A percentile compares a stretch with the other conserved stretches of the same genome.
These are phyloP conservation scores for Psilopsiagon aurifrons DNA, from an alignment of 2,113 vertebrate species.

Conservation along the genomic window DNA sequence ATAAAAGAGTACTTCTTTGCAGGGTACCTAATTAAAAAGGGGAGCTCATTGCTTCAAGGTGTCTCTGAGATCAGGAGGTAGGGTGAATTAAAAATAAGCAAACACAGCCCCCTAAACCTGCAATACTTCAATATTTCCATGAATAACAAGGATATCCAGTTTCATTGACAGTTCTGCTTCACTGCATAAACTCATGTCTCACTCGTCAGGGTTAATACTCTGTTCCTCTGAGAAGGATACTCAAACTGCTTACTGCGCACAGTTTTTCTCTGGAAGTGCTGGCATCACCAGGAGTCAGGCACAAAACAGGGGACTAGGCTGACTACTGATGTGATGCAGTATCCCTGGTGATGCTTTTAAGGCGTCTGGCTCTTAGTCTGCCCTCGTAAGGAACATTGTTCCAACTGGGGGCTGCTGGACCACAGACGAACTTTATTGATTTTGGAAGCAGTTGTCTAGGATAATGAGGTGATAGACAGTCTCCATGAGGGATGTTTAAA, in stretches of 20 bases:
- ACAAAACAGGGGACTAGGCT: neutral
- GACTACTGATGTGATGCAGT: neutral
- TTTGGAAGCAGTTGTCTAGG: constrained; percentile 5
- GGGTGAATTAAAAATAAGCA: constrained; percentile 4
- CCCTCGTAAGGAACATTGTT: neutral
- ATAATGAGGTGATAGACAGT: constrained; percentile 50
- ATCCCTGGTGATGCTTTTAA: neutral
- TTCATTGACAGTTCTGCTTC: neutral
- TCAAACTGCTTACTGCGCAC: neutral
- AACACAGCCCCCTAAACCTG: neutral
- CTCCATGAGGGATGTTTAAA: constrained; percentile 23
- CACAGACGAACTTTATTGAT: constrained; percentile 19
- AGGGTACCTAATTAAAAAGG: neutral
- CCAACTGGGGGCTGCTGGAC: neutral
- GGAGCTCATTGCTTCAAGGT: neutral
- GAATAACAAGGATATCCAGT: constrained; percentile 1
- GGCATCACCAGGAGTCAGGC: neutral
- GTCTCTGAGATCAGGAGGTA: neutral
- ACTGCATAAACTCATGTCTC: neutral
- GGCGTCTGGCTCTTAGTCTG: neutral
- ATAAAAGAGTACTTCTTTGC: constrained; percentile 6
- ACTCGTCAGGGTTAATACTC: neutral
- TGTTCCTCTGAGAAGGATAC: neutral
- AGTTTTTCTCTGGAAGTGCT: neutral
- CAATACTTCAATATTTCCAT: neutral